Conservation (phyloP, 2,113 vertebrate genomes). For the Galbula dea region DNA sequence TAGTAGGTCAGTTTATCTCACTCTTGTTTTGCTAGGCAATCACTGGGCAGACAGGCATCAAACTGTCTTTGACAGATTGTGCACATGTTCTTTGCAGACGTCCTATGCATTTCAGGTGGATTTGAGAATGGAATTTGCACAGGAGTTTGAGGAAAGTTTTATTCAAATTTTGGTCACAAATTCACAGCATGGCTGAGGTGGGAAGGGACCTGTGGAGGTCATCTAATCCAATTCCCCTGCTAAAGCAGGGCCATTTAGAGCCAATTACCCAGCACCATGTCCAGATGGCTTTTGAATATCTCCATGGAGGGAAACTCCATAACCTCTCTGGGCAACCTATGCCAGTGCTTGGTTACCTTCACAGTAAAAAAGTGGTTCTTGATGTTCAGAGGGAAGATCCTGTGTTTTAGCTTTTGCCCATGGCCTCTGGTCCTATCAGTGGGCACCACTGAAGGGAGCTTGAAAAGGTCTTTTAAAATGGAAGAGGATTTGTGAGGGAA, state of each 20-base stretch:
- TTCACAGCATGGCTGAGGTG: background rate
- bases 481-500: background rate
- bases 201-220: background rate
- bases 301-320: background rate
- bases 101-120: background rate
- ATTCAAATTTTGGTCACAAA: background rate
- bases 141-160: background rate
- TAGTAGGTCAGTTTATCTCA: background rate
- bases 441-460: background rate
- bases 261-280: background rate
- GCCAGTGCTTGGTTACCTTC: background rate
- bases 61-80: background rate
- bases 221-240: background rate
- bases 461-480: background rate
- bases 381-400: background rate
- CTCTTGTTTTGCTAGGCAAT: background rate
- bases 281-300: background rate
- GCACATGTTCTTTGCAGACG: background rate
- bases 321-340: background rate
- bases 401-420: background rate
- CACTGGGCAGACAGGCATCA: background rate
- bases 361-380: background rate
- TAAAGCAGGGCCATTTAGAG: background rate
- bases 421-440: background rate
- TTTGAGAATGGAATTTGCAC: background rate